phyloP scores from a whole-genome alignment of 2,888 invertebrate genomes.

The Eupithecia pulchellata region DNA sequence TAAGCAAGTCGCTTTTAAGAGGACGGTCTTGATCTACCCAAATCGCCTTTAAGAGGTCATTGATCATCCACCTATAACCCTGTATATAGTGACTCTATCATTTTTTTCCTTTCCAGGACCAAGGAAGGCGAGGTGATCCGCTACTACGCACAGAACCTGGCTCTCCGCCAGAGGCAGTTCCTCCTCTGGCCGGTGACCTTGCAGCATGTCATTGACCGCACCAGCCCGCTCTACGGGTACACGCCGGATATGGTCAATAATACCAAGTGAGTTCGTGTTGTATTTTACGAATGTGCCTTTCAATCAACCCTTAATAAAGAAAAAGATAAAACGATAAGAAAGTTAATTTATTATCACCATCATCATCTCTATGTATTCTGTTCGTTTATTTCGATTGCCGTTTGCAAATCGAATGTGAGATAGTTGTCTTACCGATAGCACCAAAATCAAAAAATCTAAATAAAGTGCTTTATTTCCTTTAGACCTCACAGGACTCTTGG shows the following conservation, averaged over 20 bases:
- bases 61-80: too few species aligned
- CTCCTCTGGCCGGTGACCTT: slow-evolving; percentile 95
- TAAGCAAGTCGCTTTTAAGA: too few species aligned
- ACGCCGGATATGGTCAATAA: slow-evolving; percentile 89
- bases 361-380: too few species aligned
- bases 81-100: not conserved
- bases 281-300: too few species aligned
- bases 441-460: too few species aligned
- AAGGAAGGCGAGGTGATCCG: slow-evolving; percentile 76
- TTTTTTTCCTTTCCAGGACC: slow-evolving; percentile 56
- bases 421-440: not conserved
- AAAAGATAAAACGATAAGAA: too few species aligned
- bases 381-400: not conserved
- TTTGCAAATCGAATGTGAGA: not conserved
- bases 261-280: slow-evolving; percentile 67
- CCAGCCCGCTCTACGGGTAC: slow-evolving; percentile 91
- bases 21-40: too few species aligned
- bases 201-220: slow-evolving; percentile 91
- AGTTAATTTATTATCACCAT: too few species aligned
- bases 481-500: too few species aligned
- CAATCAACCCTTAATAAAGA: too few species aligned
- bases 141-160: slow-evolving; percentile 67
- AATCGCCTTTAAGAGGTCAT: too few species aligned
- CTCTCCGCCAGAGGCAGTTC: slow-evolving; percentile 73
- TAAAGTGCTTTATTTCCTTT: too few species aligned